Evolutionary conservation across 2,888 invertebrate genomes (phyloP), one percentile per base, ranked within the genome.

Genomic region (Bruchidius siliquastri): DNA sequence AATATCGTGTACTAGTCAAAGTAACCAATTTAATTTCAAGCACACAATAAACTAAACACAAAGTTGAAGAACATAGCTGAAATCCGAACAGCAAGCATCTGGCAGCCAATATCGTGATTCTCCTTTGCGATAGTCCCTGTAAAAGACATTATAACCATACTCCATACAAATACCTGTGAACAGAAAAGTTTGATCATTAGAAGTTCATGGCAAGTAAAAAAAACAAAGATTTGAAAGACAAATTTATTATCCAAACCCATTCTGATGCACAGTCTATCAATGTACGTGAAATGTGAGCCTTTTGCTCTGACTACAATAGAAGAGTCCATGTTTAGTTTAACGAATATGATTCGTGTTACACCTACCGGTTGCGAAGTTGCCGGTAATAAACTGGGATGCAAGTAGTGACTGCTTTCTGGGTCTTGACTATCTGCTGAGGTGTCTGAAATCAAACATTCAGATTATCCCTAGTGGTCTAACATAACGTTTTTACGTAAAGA

Each of bases 361-460:
- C 92, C 89, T 88, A 92, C 92, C 86, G 90, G 88, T 88, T 92
- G 92, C 74, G 90, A 84, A 72, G 85, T 85, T 74, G 91, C 87
- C 3, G 91, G 88, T 22, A 88, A 86, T 77, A 96, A 88, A 83
- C 94, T 94, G n/a, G 96, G 96, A 86, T 96, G 96, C 22, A 96
- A 88, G 83, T 96, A 96, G 76, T 92, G 90, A 71, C 91, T 92
- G 76, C 88, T 89, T 20, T 78, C 79, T 21, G 71, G 75, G 69
- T 75, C 76, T n/a, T 70, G 32, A 49, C 22, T 72, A 22, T 77
- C 76, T 3, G 69, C 73, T 20, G 71, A 70, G n/a, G 71, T 68
- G 30, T 72, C 75, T 75, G 68, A 49, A 75, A 67, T 49, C 18
- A 49, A 49, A 49, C 26, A 26, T 26, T 4, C 26, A 8, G 8